These are phyloP conservation scores for Eilema depressum DNA, from an alignment of 2,888 invertebrate genomes.

Conservation along the genomic window DNA sequence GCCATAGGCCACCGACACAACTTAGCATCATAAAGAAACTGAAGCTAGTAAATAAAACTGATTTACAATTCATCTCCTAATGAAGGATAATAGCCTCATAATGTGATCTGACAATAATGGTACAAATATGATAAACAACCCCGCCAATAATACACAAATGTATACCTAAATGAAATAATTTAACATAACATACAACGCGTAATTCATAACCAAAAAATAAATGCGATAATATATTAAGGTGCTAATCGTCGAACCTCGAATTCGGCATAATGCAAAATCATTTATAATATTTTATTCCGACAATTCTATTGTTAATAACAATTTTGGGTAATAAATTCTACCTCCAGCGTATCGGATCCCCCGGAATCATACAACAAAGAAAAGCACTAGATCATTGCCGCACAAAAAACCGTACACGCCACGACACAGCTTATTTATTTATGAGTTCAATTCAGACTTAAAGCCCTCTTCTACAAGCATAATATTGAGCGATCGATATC, in stretches of 20 bases:
- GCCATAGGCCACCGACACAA: too few relatives aligned
- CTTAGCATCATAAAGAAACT: background rate
- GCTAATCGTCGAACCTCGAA: slow-evolving; percentile 60
- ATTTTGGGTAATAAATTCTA: slow-evolving; percentile 66
- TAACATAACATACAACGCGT: slow-evolving; percentile 37
- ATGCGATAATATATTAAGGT: slow-evolving; percentile 49
- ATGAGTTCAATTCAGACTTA: slow-evolving; percentile 82
- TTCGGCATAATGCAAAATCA: slow-evolving; percentile 54
- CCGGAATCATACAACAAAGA: slow-evolving; percentile 73
- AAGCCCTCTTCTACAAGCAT: slow-evolving; percentile 74
- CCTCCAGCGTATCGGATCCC: slow-evolving; percentile 70
- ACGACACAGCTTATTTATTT: slow-evolving; percentile 85
- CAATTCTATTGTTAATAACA: slow-evolving; percentile 58
- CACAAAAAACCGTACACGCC: slow-evolving; percentile 77
- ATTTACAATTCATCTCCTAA: background rate
- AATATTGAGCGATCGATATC: slow-evolving; percentile 85
- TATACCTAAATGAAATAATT: slow-evolving; percentile 35
- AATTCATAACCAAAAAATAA: slow-evolving; percentile 40
- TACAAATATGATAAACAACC: slow-evolving; percentile 25
- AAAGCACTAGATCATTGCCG: slow-evolving; percentile 75
- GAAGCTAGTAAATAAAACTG: background rate
- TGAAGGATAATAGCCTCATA: background rate
- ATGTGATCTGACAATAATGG: background rate
- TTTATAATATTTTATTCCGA: slow-evolving; percentile 58
- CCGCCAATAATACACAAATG: slow-evolving; percentile 29